phyloP scores from a whole-genome alignment of 1,140 invertebrate genomes.

The Planococcus citri region DNA sequence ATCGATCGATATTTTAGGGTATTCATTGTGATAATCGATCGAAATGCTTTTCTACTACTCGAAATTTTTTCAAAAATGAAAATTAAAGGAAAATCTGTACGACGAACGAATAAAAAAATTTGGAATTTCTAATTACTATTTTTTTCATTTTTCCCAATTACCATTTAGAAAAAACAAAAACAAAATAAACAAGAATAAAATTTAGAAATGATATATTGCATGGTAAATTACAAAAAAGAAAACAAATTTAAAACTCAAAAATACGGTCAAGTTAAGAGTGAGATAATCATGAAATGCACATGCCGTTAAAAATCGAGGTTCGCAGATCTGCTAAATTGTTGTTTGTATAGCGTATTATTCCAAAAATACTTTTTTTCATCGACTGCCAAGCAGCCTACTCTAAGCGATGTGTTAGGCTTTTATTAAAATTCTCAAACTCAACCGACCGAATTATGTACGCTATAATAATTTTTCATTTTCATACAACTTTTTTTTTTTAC shows the following conservation, averaged over 20 bases:
- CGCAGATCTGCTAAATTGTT: background rate
- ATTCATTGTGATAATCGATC: too few species aligned
- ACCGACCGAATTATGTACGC: background rate
- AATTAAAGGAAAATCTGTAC: too few species aligned
- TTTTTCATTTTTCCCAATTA: too few species aligned
- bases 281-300: background rate
- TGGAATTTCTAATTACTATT: too few species aligned
- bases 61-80: too few species aligned
- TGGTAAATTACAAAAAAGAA: conserved; percentile 3
- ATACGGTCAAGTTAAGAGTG: background rate
- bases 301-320: background rate
- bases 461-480: background rate
- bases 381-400: background rate
- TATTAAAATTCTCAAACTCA: background rate
- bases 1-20: too few species aligned
- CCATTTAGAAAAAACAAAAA: background rate
- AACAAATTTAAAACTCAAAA: background rate
- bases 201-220: conserved; percentile 8
- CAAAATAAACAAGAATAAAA: conserved; percentile 7
- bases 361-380: background rate
- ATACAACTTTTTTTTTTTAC: background rate
- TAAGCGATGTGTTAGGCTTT: background rate
- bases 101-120: too few species aligned
- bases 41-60: too few species aligned
- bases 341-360: background rate